A percentile compares a stretch with the other conserved stretches of the same genome.
phyloP scores from a whole-genome alignment of 2,797 vertebrate species.

The Cephalopachus bancanus region DNA sequence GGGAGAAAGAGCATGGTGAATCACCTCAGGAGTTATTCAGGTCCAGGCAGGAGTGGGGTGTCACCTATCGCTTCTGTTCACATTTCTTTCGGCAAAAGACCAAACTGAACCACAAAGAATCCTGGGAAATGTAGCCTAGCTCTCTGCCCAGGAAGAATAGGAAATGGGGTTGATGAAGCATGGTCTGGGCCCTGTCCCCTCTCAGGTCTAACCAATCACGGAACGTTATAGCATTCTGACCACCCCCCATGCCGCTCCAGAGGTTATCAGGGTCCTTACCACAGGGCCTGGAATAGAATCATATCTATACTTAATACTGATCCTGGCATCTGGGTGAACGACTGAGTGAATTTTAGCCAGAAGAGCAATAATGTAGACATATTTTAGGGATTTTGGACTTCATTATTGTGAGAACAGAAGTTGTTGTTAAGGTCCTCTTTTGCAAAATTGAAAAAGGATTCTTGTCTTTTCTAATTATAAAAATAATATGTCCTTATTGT shows the following conservation, averaged over 20 bases:
- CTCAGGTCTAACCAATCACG: neutral
- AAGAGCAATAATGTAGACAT: conserved; percentile 40
- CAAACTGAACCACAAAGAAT: neutral
- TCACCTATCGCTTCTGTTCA: neutral
- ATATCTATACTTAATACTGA: neutral
- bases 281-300: neutral
- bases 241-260: neutral
- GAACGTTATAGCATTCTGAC: neutral
- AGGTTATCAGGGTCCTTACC: neutral
- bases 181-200: neutral
- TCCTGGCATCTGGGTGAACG: neutral
- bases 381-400: conserved; percentile 60
- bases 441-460: conserved; percentile 35
- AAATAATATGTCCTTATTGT: neutral
- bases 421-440: conserved; percentile 62
- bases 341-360: conserved; percentile 37
- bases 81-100: neutral
- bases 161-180: neutral
- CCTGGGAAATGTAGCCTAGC: neutral
- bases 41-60: neutral
- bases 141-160: neutral
- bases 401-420: conserved; percentile 45
- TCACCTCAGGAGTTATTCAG: neutral
- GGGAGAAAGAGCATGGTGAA: neutral
- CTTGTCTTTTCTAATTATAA: conserved; percentile 68